Conservation (phyloP, 2,888 invertebrate species). For the Coelopa pilipes region DNA sequence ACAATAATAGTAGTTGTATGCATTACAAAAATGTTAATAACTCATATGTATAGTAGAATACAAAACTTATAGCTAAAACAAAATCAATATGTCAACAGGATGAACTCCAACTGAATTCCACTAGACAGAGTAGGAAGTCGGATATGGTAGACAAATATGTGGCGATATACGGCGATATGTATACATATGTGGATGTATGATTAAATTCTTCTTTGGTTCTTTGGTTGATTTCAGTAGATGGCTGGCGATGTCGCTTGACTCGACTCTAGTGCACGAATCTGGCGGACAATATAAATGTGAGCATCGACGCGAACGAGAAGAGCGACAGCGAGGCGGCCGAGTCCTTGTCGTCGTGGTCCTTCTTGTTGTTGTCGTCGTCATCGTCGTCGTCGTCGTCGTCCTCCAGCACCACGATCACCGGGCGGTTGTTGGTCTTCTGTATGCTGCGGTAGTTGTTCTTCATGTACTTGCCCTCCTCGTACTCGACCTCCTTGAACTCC, state of each 20-base stretch:
- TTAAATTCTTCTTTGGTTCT: conserved; percentile 46
- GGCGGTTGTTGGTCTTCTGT: conserved; percentile 58
- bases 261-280: neutral
- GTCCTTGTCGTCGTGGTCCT: too few relatives aligned
- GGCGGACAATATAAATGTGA: conserved; percentile 42
- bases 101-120: too few relatives aligned
- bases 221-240: conserved; percentile 2
- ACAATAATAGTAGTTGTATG: too few relatives aligned
- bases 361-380: conserved; percentile 16
- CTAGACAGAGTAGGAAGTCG: too few relatives aligned
- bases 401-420: conserved; percentile 53
- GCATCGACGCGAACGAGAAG: conserved; percentile 40
- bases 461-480: conserved; percentile 60
- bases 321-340: conserved; percentile 28
- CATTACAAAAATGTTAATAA: too few relatives aligned
- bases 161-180: too few relatives aligned
- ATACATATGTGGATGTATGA: too few relatives aligned
- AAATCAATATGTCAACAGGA: too few relatives aligned
- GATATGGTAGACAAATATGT: too few relatives aligned
- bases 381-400: conserved; percentile 30
- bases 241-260: neutral
- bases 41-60: too few relatives aligned
- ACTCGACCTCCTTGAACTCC: conserved; percentile 64
- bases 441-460: conserved; percentile 67
- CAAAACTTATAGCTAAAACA: too few relatives aligned